Evolutionary conservation across 2,888 invertebrate species (phyloP).

Genomic region (Caenorhabditis imperialis): DNA sequence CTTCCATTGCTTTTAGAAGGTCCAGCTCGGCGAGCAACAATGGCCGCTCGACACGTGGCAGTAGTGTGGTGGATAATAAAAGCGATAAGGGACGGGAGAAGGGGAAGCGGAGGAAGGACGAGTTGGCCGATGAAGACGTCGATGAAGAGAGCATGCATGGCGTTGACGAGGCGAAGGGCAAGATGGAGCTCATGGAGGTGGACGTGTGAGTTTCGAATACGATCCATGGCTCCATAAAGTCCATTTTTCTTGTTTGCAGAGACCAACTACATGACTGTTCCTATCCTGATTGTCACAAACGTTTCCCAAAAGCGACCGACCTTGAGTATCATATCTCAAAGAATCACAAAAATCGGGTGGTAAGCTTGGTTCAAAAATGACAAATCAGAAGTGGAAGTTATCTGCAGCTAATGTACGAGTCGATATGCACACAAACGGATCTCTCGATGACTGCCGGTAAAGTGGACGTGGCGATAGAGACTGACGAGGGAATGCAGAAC

Average conservation of each 20-base stretch:
- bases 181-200: constrained; percentile 13
- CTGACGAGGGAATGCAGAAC: constrained; percentile 20
- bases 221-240: too few species aligned
- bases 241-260: constrained; percentile 32
- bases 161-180: constrained; percentile 8
- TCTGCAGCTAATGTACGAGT: constrained; percentile 42
- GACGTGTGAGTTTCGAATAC: constrained; percentile 31
- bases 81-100: constrained; percentile 19
- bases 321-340: constrained; percentile 51
- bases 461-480: constrained; percentile 10
- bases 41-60: constrained; percentile 17
- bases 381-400: neutral
- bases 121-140: constrained; percentile 12
- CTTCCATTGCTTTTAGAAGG: constrained; percentile 21
- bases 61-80: constrained; percentile 10
- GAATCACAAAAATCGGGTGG: constrained; percentile 33
- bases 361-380: neutral
- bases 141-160: constrained; percentile 7
- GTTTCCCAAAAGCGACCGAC: constrained; percentile 17
- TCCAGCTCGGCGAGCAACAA: constrained; percentile 24
- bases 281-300: constrained; percentile 40
- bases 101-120: constrained; percentile 24
- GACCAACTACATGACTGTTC: constrained; percentile 42
- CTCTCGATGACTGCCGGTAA: constrained; percentile 5
- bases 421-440: constrained; percentile 43